Conservation (phyloP, 2,113 vertebrate genomes). For the Elgaria multicarinata region DNA sequence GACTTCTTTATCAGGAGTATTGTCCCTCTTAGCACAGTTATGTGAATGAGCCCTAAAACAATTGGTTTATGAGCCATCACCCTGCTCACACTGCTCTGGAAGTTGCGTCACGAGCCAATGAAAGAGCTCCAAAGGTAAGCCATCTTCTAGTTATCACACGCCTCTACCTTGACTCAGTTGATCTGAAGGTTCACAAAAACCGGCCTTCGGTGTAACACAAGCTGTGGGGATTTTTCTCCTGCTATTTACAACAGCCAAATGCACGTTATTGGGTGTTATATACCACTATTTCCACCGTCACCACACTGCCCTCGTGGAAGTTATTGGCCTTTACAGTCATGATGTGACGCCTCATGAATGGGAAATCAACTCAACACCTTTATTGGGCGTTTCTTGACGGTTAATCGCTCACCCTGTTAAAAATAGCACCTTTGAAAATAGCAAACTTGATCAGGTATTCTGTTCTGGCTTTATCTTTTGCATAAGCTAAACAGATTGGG, state of each 20-base stretch:
- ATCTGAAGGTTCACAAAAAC: not conserved
- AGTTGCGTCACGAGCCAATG: not conserved
- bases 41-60: conserved; percentile 38
- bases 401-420: not conserved
- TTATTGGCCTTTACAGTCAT: not conserved
- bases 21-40: conserved; percentile 28
- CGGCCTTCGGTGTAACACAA: conserved; percentile 5
- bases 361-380: not conserved
- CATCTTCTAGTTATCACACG: conserved; percentile 15
- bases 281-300: not conserved
- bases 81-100: not conserved
- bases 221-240: not conserved
- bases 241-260: not conserved
- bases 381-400: not conserved
- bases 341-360: not conserved
- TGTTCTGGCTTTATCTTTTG: conserved; percentile 9
- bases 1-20: conserved; percentile 12
- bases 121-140: conserved; percentile 2
- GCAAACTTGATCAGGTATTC: conserved; percentile 2
- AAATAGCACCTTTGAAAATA: conserved; percentile 18
- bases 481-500: not conserved
- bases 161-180: conserved; percentile 23
- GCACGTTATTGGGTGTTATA: not conserved
- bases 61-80: conserved; percentile 31
- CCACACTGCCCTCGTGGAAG: not conserved